A percentile compares a stretch with the other conserved stretches of the same genome.
phyloP scores from a whole-genome alignment of 2,888 invertebrate species.

The Sepiola atlantica region DNA sequence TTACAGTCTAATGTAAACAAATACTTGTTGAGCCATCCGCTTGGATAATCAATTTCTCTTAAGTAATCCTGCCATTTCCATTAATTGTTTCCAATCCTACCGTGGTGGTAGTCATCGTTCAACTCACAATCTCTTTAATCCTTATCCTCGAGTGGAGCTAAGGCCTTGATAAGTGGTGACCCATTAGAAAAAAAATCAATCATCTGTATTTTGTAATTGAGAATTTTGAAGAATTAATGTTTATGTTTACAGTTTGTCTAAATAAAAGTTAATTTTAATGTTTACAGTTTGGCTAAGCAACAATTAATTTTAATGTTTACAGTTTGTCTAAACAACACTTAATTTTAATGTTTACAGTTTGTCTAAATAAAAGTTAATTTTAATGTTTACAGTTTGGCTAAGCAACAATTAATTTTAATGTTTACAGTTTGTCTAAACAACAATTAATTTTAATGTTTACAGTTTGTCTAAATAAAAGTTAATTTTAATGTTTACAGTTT shows the following conservation, averaged over 20 bases:
- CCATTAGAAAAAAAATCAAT: not conserved
- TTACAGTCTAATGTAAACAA: too few relatives aligned
- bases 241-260: not conserved
- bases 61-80: too few relatives aligned
- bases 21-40: too few relatives aligned
- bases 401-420: not conserved
- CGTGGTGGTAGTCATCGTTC: too few relatives aligned
- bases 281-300: too few relatives aligned
- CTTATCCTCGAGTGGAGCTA: too few relatives aligned
- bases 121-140: too few relatives aligned
- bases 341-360: not conserved
- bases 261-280: not conserved
- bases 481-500: too few relatives aligned
- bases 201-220: not conserved
- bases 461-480: not conserved
- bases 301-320: not conserved
- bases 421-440: not conserved
- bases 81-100: too few relatives aligned
- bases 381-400: too few relatives aligned
- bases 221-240: not conserved
- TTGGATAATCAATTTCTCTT: too few relatives aligned
- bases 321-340: not conserved
- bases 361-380: not conserved
- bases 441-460: not conserved
- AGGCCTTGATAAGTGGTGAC: too few relatives aligned